Conservation (phyloP, 2,888 invertebrate species). For the Therioaphis trifolii region DNA sequence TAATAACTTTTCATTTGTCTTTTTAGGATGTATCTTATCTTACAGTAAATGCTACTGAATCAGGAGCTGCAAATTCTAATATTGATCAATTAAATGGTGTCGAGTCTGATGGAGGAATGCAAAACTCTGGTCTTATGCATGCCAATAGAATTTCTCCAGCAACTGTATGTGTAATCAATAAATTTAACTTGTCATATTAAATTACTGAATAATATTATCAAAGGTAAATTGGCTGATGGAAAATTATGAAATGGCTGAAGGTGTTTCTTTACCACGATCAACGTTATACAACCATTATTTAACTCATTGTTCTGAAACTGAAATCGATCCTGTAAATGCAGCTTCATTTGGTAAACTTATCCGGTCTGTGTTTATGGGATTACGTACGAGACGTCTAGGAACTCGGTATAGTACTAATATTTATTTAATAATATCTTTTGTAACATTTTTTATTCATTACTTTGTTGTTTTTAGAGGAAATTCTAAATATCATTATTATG, state of each 20-base stretch:
- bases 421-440: constrained; percentile 50
- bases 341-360: constrained; percentile 99
- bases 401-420: constrained; percentile 75
- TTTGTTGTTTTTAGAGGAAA: constrained; percentile 79
- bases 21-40: constrained; percentile 67
- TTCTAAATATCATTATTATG: constrained; percentile 99
- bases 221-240: constrained; percentile 95
- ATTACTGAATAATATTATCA: constrained; percentile 61
- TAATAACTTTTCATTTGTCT: neutral
- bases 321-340: constrained; percentile 98
- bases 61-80: constrained; percentile 52
- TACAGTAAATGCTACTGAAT: constrained; percentile 58
- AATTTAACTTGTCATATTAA: neutral
- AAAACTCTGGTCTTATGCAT: constrained; percentile 70
- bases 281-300: constrained; percentile 97
- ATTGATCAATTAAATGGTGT: constrained; percentile 68
- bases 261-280: constrained; percentile 91
- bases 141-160: constrained; percentile 88
- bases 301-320: constrained; percentile 91
- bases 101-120: constrained; percentile 64
- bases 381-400: constrained; percentile 92
- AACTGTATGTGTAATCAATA: constrained; percentile 80
- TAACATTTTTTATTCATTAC: neutral
- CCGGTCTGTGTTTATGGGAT: constrained; percentile 95
- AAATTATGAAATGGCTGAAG: constrained; percentile 98